Evolutionary conservation across 2,888 invertebrate species (phyloP).

Genomic region (Crossocerus cetratus): DNA sequence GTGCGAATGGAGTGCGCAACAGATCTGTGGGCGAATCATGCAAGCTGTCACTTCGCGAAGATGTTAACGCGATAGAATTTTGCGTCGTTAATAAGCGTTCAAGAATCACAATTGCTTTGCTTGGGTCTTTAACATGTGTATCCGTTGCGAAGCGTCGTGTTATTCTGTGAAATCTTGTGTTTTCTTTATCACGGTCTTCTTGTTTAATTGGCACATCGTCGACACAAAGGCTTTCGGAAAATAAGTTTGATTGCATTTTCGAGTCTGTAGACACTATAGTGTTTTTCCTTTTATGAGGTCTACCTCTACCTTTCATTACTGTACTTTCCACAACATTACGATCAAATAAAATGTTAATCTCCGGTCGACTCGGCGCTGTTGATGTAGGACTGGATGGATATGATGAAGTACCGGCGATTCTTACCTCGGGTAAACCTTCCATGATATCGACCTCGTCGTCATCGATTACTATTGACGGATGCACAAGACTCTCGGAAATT

Average conservation of each 20-base stretch:
- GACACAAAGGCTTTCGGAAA: not conserved
- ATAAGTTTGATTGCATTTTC: not conserved
- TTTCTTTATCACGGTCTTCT: not conserved
- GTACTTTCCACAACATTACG: not conserved
- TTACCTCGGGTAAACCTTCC: conserved; percentile 63
- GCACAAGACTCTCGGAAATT: not conserved
- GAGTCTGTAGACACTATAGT: not conserved
- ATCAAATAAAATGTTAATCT: not conserved
- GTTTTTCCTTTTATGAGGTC: not conserved
- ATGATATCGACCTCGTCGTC: conserved; percentile 58
- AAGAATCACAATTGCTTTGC: not conserved
- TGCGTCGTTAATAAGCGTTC: not conserved
- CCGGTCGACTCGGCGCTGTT: conserved; percentile 1
- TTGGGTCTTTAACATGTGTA: no score
- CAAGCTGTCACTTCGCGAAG: not conserved
- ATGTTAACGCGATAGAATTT: not conserved
- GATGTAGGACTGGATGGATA: conserved; percentile 51
- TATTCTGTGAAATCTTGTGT: not conserved
- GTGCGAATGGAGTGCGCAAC: conserved; percentile 1
- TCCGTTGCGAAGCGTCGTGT: not conserved
- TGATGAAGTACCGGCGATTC: conserved; percentile 60
- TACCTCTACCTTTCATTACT: not conserved
- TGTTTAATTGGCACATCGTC: not conserved
- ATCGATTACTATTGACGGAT: not conserved
- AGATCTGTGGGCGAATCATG: not conserved